Conservation (phyloP, 2,113 vertebrate species). For the Ciconia stormi region DNA sequence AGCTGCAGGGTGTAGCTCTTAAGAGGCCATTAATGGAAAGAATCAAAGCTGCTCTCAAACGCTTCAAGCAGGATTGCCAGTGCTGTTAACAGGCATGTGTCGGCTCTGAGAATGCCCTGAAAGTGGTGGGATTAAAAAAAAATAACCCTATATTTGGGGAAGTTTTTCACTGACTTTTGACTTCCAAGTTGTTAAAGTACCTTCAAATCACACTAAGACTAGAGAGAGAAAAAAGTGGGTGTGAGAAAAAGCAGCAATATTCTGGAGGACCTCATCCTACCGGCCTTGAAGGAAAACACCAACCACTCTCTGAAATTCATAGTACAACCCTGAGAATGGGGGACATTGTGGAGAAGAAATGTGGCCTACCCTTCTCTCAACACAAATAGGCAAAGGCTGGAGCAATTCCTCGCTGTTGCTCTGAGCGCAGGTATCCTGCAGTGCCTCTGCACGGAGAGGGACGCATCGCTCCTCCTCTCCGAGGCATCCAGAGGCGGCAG, state of each 20-base stretch:
- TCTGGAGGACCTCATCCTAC: background rate
- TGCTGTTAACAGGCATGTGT: background rate
- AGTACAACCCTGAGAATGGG: background rate
- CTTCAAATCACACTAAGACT: background rate
- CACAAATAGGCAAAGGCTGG: background rate
- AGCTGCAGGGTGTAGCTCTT: constrained; percentile 21
- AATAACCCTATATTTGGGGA: background rate
- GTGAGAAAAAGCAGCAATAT: background rate
- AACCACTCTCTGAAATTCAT: background rate
- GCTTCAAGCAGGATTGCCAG: background rate
- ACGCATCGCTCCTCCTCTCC: background rate
- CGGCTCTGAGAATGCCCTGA: background rate
- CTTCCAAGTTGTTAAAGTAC: background rate
- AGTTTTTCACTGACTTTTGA: background rate
- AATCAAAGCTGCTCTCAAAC: constrained; percentile 1
- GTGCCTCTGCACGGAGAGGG: background rate
- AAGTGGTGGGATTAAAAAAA: background rate
- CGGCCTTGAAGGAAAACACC: background rate
- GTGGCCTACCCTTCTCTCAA: background rate
- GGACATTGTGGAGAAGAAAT: background rate
- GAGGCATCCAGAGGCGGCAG: background rate
- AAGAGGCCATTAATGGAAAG: background rate
- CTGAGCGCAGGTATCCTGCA: accelerated
- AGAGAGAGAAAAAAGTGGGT: background rate
- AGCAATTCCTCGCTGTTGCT: background rate